phyloP scores from a whole-genome alignment of 2,113 vertebrate species.

The Corythoichthys intestinalis region DNA sequence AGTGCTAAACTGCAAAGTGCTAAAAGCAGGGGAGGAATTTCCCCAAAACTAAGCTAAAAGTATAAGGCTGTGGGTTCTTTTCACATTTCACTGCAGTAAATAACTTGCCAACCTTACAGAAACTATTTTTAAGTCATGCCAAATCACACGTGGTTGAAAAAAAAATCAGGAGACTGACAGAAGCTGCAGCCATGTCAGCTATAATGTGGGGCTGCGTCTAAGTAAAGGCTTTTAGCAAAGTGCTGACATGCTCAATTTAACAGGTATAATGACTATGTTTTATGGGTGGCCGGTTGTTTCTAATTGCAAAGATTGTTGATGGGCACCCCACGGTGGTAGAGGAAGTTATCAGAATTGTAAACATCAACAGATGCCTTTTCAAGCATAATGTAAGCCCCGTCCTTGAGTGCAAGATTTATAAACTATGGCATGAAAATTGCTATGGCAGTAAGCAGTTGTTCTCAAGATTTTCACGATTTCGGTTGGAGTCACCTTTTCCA shows the following conservation, averaged over 20 bases:
- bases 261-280: constrained; percentile 2
- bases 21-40: constrained; percentile 17
- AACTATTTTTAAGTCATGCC: constrained; percentile 58
- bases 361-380: neutral
- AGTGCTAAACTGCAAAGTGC: constrained; percentile 9
- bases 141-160: constrained; percentile 45
- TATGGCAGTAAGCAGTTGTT: neutral
- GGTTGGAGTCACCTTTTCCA: neutral
- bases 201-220: constrained; percentile 17
- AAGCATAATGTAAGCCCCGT: neutral
- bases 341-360: neutral
- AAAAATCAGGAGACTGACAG: constrained; percentile 35
- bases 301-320: neutral
- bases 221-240: constrained; percentile 10
- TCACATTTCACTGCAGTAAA: constrained; percentile 7
- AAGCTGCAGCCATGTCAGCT: constrained; percentile 19
- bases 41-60: constrained; percentile 39
- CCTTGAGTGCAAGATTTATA: neutral
- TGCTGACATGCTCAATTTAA: constrained; percentile 1
- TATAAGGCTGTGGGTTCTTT: constrained; percentile 7
- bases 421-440: neutral
- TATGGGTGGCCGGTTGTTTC: neutral
- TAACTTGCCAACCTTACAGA: constrained; percentile 57
- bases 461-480: neutral
- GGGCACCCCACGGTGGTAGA: neutral